Evolutionary conservation across 2,888 invertebrate genomes (phyloP), one percentile per base, ranked within the genome.

Genomic region (Thysanoteuthis rhombus): DNA sequence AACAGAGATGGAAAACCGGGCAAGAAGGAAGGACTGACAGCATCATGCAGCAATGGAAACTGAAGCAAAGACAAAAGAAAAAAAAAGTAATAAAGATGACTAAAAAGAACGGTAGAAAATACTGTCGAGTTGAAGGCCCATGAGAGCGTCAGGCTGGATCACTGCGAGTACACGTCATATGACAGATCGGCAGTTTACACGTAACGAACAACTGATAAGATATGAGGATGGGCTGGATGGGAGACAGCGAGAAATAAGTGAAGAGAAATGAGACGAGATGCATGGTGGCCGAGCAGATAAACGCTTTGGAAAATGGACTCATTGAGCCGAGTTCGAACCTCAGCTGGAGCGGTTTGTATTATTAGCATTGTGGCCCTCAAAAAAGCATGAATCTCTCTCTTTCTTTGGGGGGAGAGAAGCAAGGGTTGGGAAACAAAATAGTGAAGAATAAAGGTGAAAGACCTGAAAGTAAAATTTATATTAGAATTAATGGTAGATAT

Each of bases 101-200:
- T 28, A 32, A 28, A 32, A 42, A 42, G 16, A 42, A 8, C 16
- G 16, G 42, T 1, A 42, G 16, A 58, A 28, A 32, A 58, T 75
- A 12, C 1, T 36, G 75, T 36, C 16, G n/a, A 75, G 75, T 19
- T 75, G 75, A 75, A n/a, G n/a, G n/a, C 75, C n/a, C 75, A 12
- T 75, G 75, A n/a, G 75, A n/a, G 75, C 75, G n/a, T n/a, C 75
- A 75, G 75, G 75, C 75, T 36, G 12, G 75, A 75, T n/a, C n/a
- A 12, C n/a, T 75, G 75, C 75, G n/a, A 36, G 75, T 75, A 75
- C 75, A 75, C n/a, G 75, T 75, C n/a, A 75, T 75, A 75, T n/a
- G 75, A 75, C n/a, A n/a, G 75, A 75, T 75, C 75, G 75, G 75
- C n/a, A 75, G n/a, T 75, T 75, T 75, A 75, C 75, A 75, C 75